phyloP scores from a whole-genome alignment of 2,797 vertebrate species.

The Melanotaenia boesemani region DNA sequence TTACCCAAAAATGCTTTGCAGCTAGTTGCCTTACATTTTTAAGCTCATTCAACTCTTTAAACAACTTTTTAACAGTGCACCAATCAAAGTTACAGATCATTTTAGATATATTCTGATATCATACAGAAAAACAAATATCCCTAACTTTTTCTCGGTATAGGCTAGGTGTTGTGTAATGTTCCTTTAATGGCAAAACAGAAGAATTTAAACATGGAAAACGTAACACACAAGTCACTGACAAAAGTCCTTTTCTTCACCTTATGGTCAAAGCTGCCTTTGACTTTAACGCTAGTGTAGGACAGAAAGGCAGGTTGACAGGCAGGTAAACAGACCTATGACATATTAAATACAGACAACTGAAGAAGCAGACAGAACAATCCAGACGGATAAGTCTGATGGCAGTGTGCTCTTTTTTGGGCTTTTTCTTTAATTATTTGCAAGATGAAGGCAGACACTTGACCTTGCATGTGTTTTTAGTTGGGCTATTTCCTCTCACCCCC shows the following conservation, averaged over 20 bases:
- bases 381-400: slow-evolving; percentile 21
- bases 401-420: slow-evolving; percentile 14
- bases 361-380: slow-evolving; percentile 16
- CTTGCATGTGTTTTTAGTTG: slow-evolving; percentile 78
- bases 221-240: no score
- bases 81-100: no score
- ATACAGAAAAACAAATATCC: no score
- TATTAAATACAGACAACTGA: slow-evolving; percentile 17
- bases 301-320: not conserved
- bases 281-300: not conserved
- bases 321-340: slow-evolving; percentile 3
- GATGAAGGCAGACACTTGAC: slow-evolving; percentile 70
- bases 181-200: no score
- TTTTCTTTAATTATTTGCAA: slow-evolving; percentile 44
- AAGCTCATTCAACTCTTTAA: no score
- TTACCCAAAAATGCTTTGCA: no score
- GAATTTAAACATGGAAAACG: no score
- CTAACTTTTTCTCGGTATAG: no score
- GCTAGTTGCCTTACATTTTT: no score
- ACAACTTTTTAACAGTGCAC: no score
- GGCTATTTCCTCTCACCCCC: slow-evolving; percentile 59
- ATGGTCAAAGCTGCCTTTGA: slow-evolving; percentile 6
- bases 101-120: no score
- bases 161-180: no score
- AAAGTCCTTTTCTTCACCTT: slow-evolving; percentile 1